Evolutionary conservation across 1,140 invertebrate species (phyloP).

Genomic region (Nephotettix cincticeps): DNA sequence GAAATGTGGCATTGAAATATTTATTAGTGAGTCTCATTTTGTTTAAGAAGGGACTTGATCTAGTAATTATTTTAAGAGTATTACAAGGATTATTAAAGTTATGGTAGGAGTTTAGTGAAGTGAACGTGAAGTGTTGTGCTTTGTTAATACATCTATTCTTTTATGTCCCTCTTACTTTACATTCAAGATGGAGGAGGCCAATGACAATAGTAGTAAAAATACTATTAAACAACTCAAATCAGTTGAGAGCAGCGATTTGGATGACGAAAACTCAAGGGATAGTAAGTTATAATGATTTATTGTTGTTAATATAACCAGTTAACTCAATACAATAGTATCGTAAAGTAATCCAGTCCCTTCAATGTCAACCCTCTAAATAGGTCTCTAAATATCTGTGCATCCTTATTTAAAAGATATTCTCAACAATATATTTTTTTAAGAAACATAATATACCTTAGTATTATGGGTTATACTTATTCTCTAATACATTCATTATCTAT

Average conservation of each 20-base stretch:
- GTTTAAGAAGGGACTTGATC: not conserved
- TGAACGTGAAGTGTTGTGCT: not conserved
- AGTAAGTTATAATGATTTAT: no score
- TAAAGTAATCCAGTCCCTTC: no score
- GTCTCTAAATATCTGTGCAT: no score
- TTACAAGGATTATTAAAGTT: not conserved
- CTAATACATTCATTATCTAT: no score
- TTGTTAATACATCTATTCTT: not conserved
- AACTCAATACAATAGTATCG: no score
- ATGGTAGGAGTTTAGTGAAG: not conserved
- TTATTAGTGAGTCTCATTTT: not conserved
- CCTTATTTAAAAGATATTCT: no score
- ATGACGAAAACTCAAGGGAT: constrained; percentile 19
- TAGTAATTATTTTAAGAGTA: not conserved
- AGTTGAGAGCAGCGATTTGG: constrained; percentile 16
- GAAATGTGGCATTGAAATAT: constrained; percentile 7
- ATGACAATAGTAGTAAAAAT: constrained; percentile 19
- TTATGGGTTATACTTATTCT: no score
- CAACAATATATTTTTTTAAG: no score
- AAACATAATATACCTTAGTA: no score
- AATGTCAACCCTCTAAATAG: no score
- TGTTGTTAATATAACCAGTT: no score
- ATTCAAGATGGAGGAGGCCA: constrained; percentile 21
- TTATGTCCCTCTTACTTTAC: not conserved
- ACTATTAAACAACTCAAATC: constrained; percentile 25